These are phyloP conservation scores for Paramormyrops kingsleyae DNA, from an alignment of 2,113 vertebrate species.

Conservation along the genomic window DNA sequence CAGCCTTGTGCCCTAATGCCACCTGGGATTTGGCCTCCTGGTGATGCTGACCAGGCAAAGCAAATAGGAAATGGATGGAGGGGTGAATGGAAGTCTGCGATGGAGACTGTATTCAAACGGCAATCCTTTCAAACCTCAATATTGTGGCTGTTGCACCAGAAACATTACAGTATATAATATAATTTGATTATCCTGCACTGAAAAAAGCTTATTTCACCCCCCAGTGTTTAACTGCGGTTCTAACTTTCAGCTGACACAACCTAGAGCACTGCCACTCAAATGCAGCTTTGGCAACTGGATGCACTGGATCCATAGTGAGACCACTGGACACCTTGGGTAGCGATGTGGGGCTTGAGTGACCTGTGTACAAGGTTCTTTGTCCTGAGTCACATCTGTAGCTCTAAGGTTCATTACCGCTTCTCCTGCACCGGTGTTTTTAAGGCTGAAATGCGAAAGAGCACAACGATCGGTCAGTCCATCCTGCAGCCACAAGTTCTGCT, in stretches of 20 bases:
- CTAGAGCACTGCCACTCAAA: not conserved
- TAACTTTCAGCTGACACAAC: not conserved
- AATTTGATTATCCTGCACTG: constrained; percentile 4
- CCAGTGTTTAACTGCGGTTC: not conserved
- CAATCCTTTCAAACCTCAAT: not conserved
- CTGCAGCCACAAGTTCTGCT: not conserved
- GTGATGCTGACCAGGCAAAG: not conserved
- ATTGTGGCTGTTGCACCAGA: not conserved
- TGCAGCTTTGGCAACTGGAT: not conserved
- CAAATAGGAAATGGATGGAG: not conserved
- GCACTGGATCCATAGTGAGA: not conserved
- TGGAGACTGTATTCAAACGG: not conserved
- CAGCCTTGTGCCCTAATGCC: not conserved
- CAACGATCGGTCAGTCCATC: not conserved
- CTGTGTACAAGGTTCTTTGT: not conserved
- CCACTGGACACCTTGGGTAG: not conserved
- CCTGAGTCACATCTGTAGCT: not conserved
- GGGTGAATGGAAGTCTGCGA: not conserved
- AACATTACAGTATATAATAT: not conserved
- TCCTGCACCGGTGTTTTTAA: not conserved
- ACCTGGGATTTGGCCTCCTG: not conserved
- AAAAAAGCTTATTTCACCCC: not conserved
- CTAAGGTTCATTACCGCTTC: not conserved
- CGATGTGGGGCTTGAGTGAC: not conserved
- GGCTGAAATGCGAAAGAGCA: not conserved